These are phyloP conservation scores for Ceratotherium simum DNA, from an alignment of 2,113 vertebrate genomes.

Conservation along the genomic window DNA sequence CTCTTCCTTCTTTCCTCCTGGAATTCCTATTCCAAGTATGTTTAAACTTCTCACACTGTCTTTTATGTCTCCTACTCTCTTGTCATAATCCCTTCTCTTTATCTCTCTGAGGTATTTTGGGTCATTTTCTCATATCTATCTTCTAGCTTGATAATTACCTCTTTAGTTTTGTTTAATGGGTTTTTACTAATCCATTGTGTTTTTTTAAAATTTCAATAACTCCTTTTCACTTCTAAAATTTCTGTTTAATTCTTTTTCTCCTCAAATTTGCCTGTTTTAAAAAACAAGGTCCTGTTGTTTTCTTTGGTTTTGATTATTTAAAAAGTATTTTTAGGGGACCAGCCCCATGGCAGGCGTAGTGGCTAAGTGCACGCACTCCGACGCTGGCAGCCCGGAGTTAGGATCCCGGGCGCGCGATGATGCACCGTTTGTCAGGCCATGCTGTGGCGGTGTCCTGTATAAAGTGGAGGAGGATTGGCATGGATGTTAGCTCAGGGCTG, in stretches of 20 bases:
- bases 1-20: neutral
- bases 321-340: neutral
- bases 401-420: no score
- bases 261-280: neutral
- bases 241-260: neutral
- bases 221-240: neutral
- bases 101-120: neutral
- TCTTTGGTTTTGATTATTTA: neutral
- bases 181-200: neutral
- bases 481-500: no score
- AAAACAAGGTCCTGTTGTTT: neutral
- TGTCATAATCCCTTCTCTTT: neutral
- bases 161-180: neutral
- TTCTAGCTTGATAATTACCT: neutral
- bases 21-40: neutral
- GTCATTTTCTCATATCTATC: neutral
- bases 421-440: no score
- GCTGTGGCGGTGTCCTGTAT: no score
- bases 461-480: no score
- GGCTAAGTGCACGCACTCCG: no score
- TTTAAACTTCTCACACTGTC: neutral
- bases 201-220: neutral
- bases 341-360: no score
- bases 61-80: neutral
- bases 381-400: no score